Evolutionary conservation across 2,113 vertebrate species (phyloP).

Genomic region (Nothoprocta perdicaria): DNA sequence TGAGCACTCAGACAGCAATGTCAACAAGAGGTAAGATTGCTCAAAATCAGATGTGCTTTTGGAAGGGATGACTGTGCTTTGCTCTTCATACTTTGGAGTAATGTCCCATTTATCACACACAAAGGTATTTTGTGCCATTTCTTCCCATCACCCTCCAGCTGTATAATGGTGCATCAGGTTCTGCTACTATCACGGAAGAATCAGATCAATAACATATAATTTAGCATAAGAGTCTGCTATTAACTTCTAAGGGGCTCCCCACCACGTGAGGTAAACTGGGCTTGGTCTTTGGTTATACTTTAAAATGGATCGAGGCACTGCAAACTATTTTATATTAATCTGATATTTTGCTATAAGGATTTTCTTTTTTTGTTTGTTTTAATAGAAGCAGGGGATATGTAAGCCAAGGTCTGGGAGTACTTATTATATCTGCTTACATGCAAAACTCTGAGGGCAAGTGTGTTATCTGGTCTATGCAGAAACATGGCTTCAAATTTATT

Average conservation of each 20-base stretch:
- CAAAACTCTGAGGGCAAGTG: not conserved
- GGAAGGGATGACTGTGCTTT: not conserved
- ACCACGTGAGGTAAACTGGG: not conserved
- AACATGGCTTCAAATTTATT: constrained; percentile 23
- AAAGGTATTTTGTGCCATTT: not conserved
- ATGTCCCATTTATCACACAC: not conserved
- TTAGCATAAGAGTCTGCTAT: not conserved
- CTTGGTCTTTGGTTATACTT: not conserved
- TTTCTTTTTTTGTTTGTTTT: not conserved
- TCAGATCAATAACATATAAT: constrained; percentile 11
- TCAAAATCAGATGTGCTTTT: not conserved
- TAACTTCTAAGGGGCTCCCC: not conserved
- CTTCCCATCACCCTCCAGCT: not conserved
- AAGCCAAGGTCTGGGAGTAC: not conserved
- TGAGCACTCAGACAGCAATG: not conserved
- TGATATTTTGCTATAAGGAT: not conserved
- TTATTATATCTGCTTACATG: not conserved
- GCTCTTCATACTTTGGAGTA: not conserved
- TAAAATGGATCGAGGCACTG: not conserved
- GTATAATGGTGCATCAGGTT: not conserved
- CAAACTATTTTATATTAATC: not conserved
- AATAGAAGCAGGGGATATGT: not conserved
- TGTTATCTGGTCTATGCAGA: not conserved
- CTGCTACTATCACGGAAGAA: not conserved
- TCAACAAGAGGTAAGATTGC: not conserved